Base-by-base conservation (phyloP, 2,888 invertebrate species). In the Coelopa pilipes region DNA sequence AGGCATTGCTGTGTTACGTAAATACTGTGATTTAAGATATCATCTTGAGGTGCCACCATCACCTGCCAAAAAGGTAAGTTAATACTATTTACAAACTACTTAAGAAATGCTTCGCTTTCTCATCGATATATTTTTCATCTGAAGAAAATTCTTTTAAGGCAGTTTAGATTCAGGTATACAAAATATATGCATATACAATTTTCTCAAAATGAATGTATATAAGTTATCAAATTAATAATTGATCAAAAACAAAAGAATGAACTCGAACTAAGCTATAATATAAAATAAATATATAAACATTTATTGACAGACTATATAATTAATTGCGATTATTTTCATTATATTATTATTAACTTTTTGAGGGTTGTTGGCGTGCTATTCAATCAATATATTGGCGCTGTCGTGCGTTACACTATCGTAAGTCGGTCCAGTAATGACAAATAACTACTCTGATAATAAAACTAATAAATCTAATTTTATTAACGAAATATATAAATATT, bases 31-130 rank as follows among this genome's bases (percentile, higher is more conserved):
- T 77, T 90, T 92, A 81, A 93, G 92, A 84, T 89, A 92, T 83
- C 95, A 94, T 86, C 89, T 94, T 78, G 91, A 92, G 81, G 91
- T 93, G 73, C 91, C 93, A 34, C 90, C 91, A 62, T 85, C 84
- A 15, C 85, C 86, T 19, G 77, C 85, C 77, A 82, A 86, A 74
- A 86, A 86, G 81, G 86, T 85, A 63, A 60, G 70, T 59, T 70
- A 10, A 50, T 12, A 68, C 47, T 60, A 34, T 34, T 4, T 34
- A 34, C 4, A 2, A 34, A 4, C 66, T 59, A 19, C 19, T 63
- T 46, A 15, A 68, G 47, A 59, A 49, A 67, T 17, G 47, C 49
- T 73, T 66, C 68, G 34, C 15, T 65, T 65, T 66, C 66, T 75
- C 72, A 71, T 65, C 34, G 46, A 71, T 15, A 65, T n/a, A 17